phyloP scores from a whole-genome alignment of 2,888 invertebrate species.

The Lasioglossum oenotherae region DNA sequence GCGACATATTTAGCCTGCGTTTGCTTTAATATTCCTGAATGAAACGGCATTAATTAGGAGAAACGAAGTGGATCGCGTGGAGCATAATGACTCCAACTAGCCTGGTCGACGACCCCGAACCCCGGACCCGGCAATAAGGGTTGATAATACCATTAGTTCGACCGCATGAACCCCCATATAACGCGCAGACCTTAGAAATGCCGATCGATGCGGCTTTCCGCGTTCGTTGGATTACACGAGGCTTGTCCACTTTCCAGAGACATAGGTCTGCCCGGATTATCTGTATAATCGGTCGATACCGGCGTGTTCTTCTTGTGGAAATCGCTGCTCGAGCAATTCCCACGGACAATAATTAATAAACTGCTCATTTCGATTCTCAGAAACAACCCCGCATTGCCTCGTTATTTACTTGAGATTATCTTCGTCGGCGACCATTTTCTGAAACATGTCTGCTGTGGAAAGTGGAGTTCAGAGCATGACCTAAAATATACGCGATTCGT shows the following conservation, averaged over 20 bases:
- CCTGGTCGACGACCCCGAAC: constrained; percentile 70
- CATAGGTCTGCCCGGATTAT: constrained; percentile 42
- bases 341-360: neutral
- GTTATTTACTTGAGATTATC: neutral
- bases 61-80: constrained; percentile 12
- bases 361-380: neutral
- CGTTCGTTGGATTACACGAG: constrained; percentile 59
- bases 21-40: constrained; percentile 34
- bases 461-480: neutral
- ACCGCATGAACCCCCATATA: constrained; percentile 65
- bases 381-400: neutral
- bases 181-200: constrained; percentile 69
- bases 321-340: neutral
- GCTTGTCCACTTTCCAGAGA: constrained; percentile 49
- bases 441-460: neutral
- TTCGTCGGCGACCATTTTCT: neutral
- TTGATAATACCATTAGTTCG: constrained; percentile 71
- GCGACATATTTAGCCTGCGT: constrained; percentile 35
- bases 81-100: constrained; percentile 4
- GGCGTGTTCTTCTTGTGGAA: neutral
- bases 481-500: no score
- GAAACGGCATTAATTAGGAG: constrained; percentile 41
- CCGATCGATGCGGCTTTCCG: constrained; percentile 67
- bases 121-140: constrained; percentile 58
- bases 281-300: neutral